Conservation (phyloP, 2,888 invertebrate species). For the Maniola hyperantus region DNA sequence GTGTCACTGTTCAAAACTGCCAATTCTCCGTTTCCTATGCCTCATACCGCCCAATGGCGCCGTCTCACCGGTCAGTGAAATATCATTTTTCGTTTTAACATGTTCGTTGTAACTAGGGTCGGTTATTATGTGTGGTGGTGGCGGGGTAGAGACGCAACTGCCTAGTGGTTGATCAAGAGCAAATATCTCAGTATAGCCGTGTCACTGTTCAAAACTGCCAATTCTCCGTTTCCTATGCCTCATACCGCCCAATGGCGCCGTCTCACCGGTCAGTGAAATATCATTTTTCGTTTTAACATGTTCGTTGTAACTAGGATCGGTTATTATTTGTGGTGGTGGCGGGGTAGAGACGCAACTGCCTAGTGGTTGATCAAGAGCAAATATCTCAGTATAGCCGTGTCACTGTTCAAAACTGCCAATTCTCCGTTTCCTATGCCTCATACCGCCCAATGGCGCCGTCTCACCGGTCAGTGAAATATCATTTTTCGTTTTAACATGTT, state of each 20-base stretch:
- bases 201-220: slow-evolving; percentile 72
- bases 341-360: slow-evolving; percentile 90
- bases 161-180: slow-evolving; percentile 90
- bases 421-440: slow-evolving; percentile 57
- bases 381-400: slow-evolving; percentile 87
- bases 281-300: too few species aligned
- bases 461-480: slow-evolving; percentile 59
- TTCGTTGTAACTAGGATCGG: too few species aligned
- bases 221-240: slow-evolving; percentile 59
- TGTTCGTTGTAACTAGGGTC: too few species aligned
- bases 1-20: slow-evolving; percentile 78
- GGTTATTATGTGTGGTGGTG: slow-evolving; percentile 38
- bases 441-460: slow-evolving; percentile 64
- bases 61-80: slow-evolving; percentile 64
- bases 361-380: slow-evolving; percentile 89
- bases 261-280: slow-evolving; percentile 62
- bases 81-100: too few species aligned
- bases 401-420: slow-evolving; percentile 69
- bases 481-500: too few species aligned
- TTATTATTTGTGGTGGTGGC: slow-evolving; percentile 47
- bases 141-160: slow-evolving; percentile 90
- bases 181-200: slow-evolving; percentile 88
- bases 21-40: slow-evolving; percentile 57
- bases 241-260: slow-evolving; percentile 63
- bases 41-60: slow-evolving; percentile 64